Evolutionary conservation across 2,797 vertebrate species (phyloP), one percentile per base, ranked within the genome.

Genomic region (Botia almorhae): DNA sequence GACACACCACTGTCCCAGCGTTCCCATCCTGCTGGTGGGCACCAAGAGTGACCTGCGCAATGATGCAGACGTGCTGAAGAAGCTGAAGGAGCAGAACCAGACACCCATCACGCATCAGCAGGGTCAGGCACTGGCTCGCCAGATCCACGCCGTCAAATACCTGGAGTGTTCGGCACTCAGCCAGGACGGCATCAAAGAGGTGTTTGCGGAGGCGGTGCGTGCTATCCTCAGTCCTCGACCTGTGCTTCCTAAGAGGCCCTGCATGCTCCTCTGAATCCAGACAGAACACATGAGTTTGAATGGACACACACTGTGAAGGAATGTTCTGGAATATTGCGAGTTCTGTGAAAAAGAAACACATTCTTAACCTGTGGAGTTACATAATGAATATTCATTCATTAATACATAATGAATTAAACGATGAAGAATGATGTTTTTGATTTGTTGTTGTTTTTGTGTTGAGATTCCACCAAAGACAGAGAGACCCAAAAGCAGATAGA

Each of bases 71-170:
- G 93, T 93, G 1, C 94, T 95, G 87, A 95, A 93, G 89, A 97
- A 96, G 93, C 93, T 97, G 79, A 97, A 98, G 88, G 96, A 97
- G 90, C 94, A 96, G 91, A 96, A 92, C 89, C 94, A 96, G 87
- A 83, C 88, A 5, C 95, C 96, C 33, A 95, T 95, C 53, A 96
- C 92, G 16, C 89, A 89, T 0, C 96, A 96, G 87, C 96, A 97
- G 89, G 96, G 95, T 14, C 84, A 89, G 50, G 92, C 91, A 0
- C 90, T 97, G 70, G 94, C 96, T 51, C 95, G 94, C 74, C 95
- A 96, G 76, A 96, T 97, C 46, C 95, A 96, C 17, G 96, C 96
- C 0, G 80, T 95, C 68, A 95, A 95, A 86, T 97, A 97, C 91
- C 87, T 97, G 90, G 96, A 98, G 89, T 98, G 96, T 82, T 98